phyloP scores from a whole-genome alignment of 2,888 invertebrate species.

The Monoplex corrugatus region DNA sequence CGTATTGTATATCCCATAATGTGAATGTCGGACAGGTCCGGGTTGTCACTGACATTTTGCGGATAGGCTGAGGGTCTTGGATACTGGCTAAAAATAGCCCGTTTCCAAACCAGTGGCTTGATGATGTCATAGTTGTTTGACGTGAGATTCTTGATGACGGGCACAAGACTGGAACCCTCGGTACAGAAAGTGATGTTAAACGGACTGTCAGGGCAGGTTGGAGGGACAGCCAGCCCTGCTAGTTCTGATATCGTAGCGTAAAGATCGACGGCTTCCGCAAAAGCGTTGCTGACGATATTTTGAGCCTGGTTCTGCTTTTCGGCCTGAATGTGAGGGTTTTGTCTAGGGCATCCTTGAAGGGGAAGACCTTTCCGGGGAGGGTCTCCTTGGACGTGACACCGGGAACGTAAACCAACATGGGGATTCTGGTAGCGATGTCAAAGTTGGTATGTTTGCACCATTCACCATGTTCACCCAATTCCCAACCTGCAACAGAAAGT shows the following conservation, averaged over 20 bases:
- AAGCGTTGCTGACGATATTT: slow-evolving; percentile 55
- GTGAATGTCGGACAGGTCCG: slow-evolving; percentile 88
- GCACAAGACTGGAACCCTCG: slow-evolving; percentile 73
- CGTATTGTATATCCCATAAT: slow-evolving; percentile 94
- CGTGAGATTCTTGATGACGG: slow-evolving; percentile 63
- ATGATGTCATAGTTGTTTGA: too few relatives aligned
- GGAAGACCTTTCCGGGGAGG: slow-evolving; percentile 9
- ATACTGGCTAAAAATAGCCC: slow-evolving; percentile 89
- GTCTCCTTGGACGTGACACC: slow-evolving; percentile 79
- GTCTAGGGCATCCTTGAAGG: slow-evolving; percentile 34
- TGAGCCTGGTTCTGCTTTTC: background rate
- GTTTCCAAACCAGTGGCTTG: slow-evolving; percentile 80
- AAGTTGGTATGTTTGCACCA: slow-evolving; percentile 96
- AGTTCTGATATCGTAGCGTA: slow-evolving; percentile 92
- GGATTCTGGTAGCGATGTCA: slow-evolving; percentile 90
- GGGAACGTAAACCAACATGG: slow-evolving; percentile 89
- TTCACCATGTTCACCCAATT: slow-evolving; percentile 93
- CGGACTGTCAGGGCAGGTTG: slow-evolving; percentile 84
- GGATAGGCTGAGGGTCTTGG: slow-evolving; percentile 88
- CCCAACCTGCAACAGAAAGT: slow-evolving; percentile 88
- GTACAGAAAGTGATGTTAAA: slow-evolving; percentile 68
- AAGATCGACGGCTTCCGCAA: slow-evolving; percentile 91
- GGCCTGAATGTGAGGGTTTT: background rate
- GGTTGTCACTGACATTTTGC: slow-evolving; percentile 88
- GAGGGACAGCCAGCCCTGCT: slow-evolving; percentile 84